Percentiles rank a stretch among this genome's conserved stretches.
phyloP scores from a whole-genome alignment of 2,113 vertebrate species.

The Genyomyrus donnyi region DNA sequence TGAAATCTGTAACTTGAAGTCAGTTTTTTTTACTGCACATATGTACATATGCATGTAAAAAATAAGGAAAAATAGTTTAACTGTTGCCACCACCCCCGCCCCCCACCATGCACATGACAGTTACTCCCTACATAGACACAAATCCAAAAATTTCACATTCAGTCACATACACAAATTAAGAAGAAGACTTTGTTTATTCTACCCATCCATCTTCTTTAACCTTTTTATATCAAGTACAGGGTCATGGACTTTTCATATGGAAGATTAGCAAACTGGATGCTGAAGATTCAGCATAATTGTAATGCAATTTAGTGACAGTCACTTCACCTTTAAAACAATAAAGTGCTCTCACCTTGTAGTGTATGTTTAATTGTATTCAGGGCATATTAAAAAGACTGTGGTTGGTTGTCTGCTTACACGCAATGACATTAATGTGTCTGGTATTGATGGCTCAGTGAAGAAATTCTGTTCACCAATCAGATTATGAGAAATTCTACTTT shows the following conservation, averaged over 20 bases:
- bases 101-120: too few relatives aligned
- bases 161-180: too few relatives aligned
- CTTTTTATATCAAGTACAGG: not conserved
- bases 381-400: not conserved
- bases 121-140: too few relatives aligned
- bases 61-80: too few relatives aligned
- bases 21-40: not conserved
- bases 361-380: not conserved
- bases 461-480: not conserved
- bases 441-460: not conserved
- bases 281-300: not conserved
- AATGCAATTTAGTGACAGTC: not conserved
- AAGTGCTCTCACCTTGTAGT: not conserved
- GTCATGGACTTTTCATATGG: not conserved
- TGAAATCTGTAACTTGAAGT: not conserved
- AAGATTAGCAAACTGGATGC: not conserved
- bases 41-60: not conserved
- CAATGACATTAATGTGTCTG: not conserved
- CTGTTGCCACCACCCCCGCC: too few relatives aligned
- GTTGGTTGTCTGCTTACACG: not conserved
- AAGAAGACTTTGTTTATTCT: too few relatives aligned
- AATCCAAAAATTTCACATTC: too few relatives aligned
- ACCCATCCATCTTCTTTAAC: not conserved
- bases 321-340: not conserved
- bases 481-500: not conserved